Evolutionary conservation across 2,888 invertebrate genomes (phyloP), one percentile per base, ranked within the genome.

Genomic region (Hipparchia semele): DNA sequence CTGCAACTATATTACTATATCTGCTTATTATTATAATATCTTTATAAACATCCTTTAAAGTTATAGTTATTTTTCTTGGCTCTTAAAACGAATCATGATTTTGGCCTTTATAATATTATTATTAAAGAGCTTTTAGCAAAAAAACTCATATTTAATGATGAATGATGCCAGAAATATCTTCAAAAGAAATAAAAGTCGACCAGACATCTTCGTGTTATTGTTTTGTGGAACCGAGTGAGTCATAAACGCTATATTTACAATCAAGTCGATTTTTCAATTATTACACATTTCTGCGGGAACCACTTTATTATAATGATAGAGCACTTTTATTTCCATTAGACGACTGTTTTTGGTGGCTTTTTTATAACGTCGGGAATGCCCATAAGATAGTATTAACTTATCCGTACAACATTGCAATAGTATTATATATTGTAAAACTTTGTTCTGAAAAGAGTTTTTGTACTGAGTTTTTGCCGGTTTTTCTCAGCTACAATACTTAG

Each of bases 131-230:
- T 61, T 61, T 61, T 46, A 45, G 12, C 61, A 61, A 12, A 23
- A 23, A 7, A 39, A 61, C 9, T 49, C n/a, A 46, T 7, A 7
- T 61, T 46, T 62, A 4, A 62, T 62, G 39, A 61, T 56, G 51
- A 61, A 61, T 61, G 5, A 45, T 56, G 12, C 39, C 49, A 53
- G 51, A 73, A 68, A 71, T 68, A 71, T 61, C 64, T 68, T 73
- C 68, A 71, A 71, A 73, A 46, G 51, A 71, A 60, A 49, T 49
- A 49, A 58, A 65, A 58, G 0, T 46, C 33, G n/a, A 13, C n/a
- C 53, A 53, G 39, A 53, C 53, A 23, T 12, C 58, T 65, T 66
- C 53, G 58, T 46, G 61, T 68, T 62, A 64, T 72, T 68, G 65
- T 68, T 62, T 54, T 67, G n/a, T 13, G 61, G 45, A 62, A 70